Evolutionary conservation across 2,888 invertebrate genomes (phyloP), one percentile per base, ranked within the genome.

Genomic region (Rotaria sp.): DNA sequence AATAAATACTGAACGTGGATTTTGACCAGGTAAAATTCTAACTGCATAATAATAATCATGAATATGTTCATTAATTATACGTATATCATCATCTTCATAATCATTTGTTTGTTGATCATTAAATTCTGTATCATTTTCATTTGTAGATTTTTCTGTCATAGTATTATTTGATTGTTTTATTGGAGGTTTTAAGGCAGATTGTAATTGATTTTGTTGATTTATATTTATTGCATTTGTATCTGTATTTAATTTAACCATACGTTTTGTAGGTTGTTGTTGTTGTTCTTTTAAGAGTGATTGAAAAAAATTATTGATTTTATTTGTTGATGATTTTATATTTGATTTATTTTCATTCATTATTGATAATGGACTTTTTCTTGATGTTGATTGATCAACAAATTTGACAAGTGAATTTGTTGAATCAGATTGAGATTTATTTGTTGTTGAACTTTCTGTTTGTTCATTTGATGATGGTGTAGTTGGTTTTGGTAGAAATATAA

Each of bases 11-110:
- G 96, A 95, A 0, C 94, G 94, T 0, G 96, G 96, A 90, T 97
- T 96, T 91, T 97, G 96, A 86, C 96, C 96, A 59, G 97, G 96
- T 91, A 95, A 96, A 88, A 97, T 95, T 50, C 93, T 90, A 59
- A 93, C 93, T 15, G 94, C 94, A 90, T 96, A 99, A 91, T 97
- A 98, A 92, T 97, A 99, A 91, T 99, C 99, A 90, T 99, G 97
- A 90, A 99, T 96, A 80, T 89, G 89, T 86, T 91, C 90, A 38
- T 91, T 90, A 75, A 90, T 88, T 30, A 90, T 89, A 87, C 90
- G 89, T 87, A 91, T 87, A 87, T 90, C 90, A 41, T 48, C 80
- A 45, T 41, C 30, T 48, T 85, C 86, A 21, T 45, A 57, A 30
- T 85, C 80, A 21, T 38, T 84, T 21, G n/a, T 24, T 55, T 74